These are phyloP conservation scores for Isoperla grammatica DNA, from an alignment of 2,888 invertebrate genomes.

Conservation along the genomic window DNA sequence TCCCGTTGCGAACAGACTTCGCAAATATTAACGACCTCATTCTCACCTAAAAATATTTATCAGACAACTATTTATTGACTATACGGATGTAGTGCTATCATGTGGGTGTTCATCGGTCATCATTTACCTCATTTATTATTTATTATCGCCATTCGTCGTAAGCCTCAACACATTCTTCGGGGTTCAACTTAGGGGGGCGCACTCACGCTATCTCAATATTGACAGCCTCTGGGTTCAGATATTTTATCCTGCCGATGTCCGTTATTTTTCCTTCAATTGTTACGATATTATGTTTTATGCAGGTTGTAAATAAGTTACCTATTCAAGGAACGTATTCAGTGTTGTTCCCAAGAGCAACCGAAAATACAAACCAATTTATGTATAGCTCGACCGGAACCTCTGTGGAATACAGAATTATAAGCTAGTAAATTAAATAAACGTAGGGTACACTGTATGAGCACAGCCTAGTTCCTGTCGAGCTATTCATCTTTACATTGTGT, in stretches of 20 bases:
- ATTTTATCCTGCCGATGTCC: slow-evolving; percentile 10
- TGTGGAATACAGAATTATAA: neutral
- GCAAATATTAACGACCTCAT: neutral
- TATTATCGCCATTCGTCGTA: slow-evolving; percentile 12
- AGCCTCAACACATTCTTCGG: slow-evolving; percentile 22
- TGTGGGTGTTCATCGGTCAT: slow-evolving; percentile 16
- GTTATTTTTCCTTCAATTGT: neutral
- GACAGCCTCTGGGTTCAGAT: slow-evolving; percentile 2
- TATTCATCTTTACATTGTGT: slow-evolving; percentile 8
- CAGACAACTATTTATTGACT: slow-evolving; percentile 4
- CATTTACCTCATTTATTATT: slow-evolving; percentile 17
- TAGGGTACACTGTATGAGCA: neutral
- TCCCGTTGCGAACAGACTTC: neutral
- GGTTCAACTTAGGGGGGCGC: slow-evolving; percentile 16
- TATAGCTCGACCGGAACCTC: slow-evolving; percentile 2
- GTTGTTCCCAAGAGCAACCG: slow-evolving; percentile 6
- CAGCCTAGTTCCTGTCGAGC: neutral
- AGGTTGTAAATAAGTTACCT: slow-evolving; percentile 17
- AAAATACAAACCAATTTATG: slow-evolving; percentile 3
- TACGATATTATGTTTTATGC: slow-evolving; percentile 11
- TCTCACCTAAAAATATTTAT: slow-evolving; percentile 7
- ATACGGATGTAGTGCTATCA: slow-evolving; percentile 6
- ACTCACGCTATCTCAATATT: neutral
- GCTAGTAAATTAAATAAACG: neutral
- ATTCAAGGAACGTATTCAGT: neutral